A percentile compares a stretch with the other conserved stretches of the same genome.
Conservation (phyloP, 30 jellyfish, hydroid and myxozoan species). For the Turritopsis rubra region DNA sequence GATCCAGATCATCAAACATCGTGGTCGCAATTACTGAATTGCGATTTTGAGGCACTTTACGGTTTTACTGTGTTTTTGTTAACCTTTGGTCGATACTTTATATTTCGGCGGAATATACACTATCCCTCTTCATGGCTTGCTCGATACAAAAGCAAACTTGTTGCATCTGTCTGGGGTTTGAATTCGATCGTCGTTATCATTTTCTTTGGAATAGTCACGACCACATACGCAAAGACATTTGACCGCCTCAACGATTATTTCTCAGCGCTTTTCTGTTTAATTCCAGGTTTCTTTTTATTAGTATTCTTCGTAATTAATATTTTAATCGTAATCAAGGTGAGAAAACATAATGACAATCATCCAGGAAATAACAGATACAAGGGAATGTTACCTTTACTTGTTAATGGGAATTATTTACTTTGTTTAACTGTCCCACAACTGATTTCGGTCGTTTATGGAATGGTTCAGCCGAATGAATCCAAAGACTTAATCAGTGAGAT, state of each 20-base stretch:
- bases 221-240: not conserved
- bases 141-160: not conserved
- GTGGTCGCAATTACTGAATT: not conserved
- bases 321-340: not conserved
- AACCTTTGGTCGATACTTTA: not conserved
- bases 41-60: not conserved
- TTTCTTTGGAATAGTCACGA: not conserved
- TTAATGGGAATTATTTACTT: not conserved
- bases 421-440: not conserved
- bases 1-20: not conserved
- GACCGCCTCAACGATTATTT: not conserved
- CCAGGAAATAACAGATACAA: not conserved
- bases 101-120: not conserved
- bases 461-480: not conserved
- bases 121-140: not conserved
- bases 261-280: not conserved
- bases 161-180: not conserved
- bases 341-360: not conserved
- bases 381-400: not conserved
- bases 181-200: not conserved
- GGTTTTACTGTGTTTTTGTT: not conserved
- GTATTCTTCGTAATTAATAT: not conserved
- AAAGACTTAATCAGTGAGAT: not conserved
- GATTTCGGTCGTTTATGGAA: not conserved
- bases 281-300: not conserved